Evolutionary conservation across 2,888 invertebrate genomes (phyloP).

Genomic region (Aleiodes alternator): DNA sequence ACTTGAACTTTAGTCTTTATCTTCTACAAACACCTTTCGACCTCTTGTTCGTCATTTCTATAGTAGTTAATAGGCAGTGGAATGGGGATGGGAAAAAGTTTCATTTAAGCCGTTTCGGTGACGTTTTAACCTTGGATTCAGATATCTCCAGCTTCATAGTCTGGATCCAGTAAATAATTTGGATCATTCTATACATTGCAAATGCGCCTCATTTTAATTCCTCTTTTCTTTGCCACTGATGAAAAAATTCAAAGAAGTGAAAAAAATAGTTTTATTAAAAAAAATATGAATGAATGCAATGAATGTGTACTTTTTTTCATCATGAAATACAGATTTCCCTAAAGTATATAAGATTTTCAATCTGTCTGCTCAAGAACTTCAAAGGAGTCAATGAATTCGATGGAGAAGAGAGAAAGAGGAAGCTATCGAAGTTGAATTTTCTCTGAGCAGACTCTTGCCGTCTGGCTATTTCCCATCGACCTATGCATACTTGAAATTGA

Average conservation of each 20-base stretch:
- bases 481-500: constrained; percentile 52
- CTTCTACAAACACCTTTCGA: constrained; percentile 41
- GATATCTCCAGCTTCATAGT: constrained; percentile 21
- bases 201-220: constrained; percentile 4
- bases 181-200: background rate
- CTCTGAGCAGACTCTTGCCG: background rate
- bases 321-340: no score
- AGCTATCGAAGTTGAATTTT: constrained; percentile 26
- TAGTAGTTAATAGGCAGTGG: background rate
- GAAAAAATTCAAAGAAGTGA: constrained; percentile 5
- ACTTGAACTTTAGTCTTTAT: constrained; percentile 34
- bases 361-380: no score
- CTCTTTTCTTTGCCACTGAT: background rate
- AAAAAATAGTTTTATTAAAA: constrained; percentile 12
- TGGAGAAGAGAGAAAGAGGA: constrained; percentile 35
- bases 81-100: constrained; percentile 17
- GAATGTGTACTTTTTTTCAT: no score
- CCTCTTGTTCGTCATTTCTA: constrained; percentile 24
- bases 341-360: no score
- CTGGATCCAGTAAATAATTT: constrained; percentile 25
- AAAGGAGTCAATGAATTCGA: no score
- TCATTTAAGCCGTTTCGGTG: constrained; percentile 8
- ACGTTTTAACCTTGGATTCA: constrained; percentile 7
- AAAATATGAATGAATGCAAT: background rate
- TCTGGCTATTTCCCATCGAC: constrained; percentile 46